Evolutionary conservation across 2,113 vertebrate genomes (phyloP), one percentile per base, ranked within the genome.

Genomic region (Glareola pratincola): DNA sequence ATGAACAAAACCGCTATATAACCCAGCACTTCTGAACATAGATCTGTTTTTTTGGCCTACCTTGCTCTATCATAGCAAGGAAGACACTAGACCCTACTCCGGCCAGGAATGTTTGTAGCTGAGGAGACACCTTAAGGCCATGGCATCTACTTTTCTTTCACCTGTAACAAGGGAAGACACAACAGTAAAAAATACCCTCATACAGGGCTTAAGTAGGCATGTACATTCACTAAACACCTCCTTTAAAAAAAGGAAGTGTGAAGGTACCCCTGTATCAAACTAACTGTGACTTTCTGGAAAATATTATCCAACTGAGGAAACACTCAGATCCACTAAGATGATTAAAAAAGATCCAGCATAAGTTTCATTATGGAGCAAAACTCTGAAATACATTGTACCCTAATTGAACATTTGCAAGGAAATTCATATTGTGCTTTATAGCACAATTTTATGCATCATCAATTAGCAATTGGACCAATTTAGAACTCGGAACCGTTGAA

Each of bases 381-480:
- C 57, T 56, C 68, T 68, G 84, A 68, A 82, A 68, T 48, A 51
- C 43, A 29, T 10, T 68, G 73, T 24, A 21, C 72, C 62, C 34
- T 85, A 89, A 95, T 67, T 67, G 67, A 89, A 78, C 59, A 29
- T 71, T 95, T 87, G 64, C 4, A 8, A 74, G 76, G 59, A 94
- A 78, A 84, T 67, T 95, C 76, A 71, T 94, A 92, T 14, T 50
- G 60, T 85, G 56, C 81, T 92, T 95, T 87, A 94, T 12, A 17
- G 73, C 4, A 75, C 62, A 92, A 84, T 92, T 97, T 92, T 81
- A 92, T 75, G 77, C 87, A 56, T 74, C 68, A 92, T 95, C 91
- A 96, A 71, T 92, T 91, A 92, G 64, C 23, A 75, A 91, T 27
- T 84, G 94, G 74, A 86, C 72, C 76, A 53, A 36, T 85, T 88